Evolutionary conservation across 2,113 vertebrate genomes (phyloP), one percentile per base, ranked within the genome.

Genomic region (Lampris megalopsis): DNA sequence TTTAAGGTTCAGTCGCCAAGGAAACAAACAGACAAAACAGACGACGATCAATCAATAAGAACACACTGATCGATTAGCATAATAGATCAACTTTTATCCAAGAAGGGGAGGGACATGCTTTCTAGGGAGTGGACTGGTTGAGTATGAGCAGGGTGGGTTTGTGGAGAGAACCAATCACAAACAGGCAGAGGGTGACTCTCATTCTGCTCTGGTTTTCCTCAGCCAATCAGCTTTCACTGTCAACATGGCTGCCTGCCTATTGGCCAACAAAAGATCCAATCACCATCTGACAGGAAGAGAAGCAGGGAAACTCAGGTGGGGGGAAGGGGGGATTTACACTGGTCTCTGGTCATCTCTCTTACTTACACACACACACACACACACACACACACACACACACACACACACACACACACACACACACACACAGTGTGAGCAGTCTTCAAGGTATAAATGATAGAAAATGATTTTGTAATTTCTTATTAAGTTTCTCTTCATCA

Each of bases 371-470:
- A 43, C 40, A 62, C 60, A 84, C 75, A 80, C 41, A 73, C 64
- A 35, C 69, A 72, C 75, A 68, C 72, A 69, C 24, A 64, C 24
- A 60, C 60, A 50, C 45, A 54, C 41, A 74, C 67, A 75, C 80
- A 54, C 43, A 59, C 63, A 66, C 68, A 64, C 36, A 58, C 69
- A 82, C 79, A 63, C 66, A 77, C 78, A 83, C 80, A 83, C 68
- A 89, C 56, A 83, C 80, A 87, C 84, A 91, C 90, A 91, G 90
- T 91, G 89, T 85, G 90, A 90, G 90, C 91, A 92, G 89, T 91
- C 90, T 63, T 69, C 88, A 85, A 75, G 69, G 89, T 91, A 89
- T 92, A 91, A 91, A 91, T 86, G 85, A 85, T 90, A 90, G 86
- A 89, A 91, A 92, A 92, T 77, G 78, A 86, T 75, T 85, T 77